A percentile compares a stretch with the other conserved stretches of the same genome.
Evolutionary conservation across 2,113 vertebrate genomes (phyloP).

Genomic region (Pantherophis guttatus): DNA sequence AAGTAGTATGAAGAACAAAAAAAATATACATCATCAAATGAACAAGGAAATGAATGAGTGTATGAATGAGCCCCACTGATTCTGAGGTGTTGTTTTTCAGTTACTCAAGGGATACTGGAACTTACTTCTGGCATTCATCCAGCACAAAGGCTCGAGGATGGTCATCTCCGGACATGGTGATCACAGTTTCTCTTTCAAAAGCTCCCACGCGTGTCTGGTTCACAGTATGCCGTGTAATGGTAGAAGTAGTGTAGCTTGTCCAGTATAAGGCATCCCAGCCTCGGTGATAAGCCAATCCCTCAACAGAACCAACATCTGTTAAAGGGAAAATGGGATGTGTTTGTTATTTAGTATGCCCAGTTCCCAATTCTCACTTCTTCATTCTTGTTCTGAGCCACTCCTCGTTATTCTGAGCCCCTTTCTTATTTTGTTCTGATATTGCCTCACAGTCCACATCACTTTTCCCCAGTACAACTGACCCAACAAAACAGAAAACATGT

Average conservation of each 20-base stretch:
- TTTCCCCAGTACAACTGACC: neutral
- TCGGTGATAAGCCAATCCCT: constrained; percentile 94
- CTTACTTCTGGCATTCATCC: constrained; percentile 96
- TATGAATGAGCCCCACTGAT: neutral
- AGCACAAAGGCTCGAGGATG: constrained; percentile 93
- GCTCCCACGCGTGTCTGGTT: constrained; percentile 86
- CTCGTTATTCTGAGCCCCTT: neutral
- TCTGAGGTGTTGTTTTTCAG: neutral
- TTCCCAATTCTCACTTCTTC: neutral
- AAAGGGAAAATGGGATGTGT: neutral
- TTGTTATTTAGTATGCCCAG: neutral
- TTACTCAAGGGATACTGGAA: neutral
- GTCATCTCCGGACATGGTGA: constrained; percentile 96
- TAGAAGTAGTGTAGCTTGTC: constrained; percentile 97
- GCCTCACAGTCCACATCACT: neutral
- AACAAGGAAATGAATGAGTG: neutral
- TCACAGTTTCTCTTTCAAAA: constrained; percentile 90
- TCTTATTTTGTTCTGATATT: neutral
- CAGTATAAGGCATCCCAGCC: constrained; percentile 96
- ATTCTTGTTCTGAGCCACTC: neutral
- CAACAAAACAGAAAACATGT: neutral
- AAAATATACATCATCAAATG: neutral
- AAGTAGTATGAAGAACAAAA: neutral
- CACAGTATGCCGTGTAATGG: constrained; percentile 93
- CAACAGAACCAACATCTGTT: constrained; percentile 92